phyloP scores from a whole-genome alignment of 2,113 vertebrate species.

The Phasianus colchicus region DNA sequence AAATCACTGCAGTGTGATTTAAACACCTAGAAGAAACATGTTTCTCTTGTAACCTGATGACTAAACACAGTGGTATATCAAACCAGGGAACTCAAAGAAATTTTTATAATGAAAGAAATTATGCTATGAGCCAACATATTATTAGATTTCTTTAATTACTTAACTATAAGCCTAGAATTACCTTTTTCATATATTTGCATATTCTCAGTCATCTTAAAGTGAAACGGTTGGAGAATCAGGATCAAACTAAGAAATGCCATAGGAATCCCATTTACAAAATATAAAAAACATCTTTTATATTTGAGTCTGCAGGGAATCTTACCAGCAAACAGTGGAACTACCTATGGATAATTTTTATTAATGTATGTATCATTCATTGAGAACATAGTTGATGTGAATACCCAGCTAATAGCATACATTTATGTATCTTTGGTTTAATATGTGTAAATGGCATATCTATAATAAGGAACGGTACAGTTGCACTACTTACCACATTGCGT shows the following conservation, averaged over 20 bases:
- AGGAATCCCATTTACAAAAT: constrained; percentile 59
- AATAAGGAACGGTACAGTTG: constrained; percentile 44
- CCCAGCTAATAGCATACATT: constrained; percentile 77
- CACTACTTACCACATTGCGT: neutral
- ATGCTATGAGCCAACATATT: constrained; percentile 46
- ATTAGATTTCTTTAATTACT: constrained; percentile 62
- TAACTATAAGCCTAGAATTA: constrained; percentile 64
- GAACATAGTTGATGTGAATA: constrained; percentile 75
- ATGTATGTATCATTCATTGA: constrained; percentile 71
- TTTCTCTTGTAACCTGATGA: constrained; percentile 49
- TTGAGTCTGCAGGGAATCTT: constrained; percentile 70
- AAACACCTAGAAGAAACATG: constrained; percentile 34
- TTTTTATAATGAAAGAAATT: constrained; percentile 24
- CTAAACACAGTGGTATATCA: constrained; percentile 43
- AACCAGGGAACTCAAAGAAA: neutral
- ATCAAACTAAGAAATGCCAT: constrained; percentile 67
- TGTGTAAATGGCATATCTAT: constrained; percentile 71
- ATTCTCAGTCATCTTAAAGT: constrained; percentile 63
- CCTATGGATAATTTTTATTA: constrained; percentile 71
- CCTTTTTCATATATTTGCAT: constrained; percentile 62
- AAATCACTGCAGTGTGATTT: constrained; percentile 43
- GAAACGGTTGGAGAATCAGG: constrained; percentile 55
- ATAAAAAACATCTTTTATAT: constrained; percentile 25
- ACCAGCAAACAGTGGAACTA: constrained; percentile 55
- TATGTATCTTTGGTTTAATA: constrained; percentile 72